These are phyloP conservation scores for Phaethornis superciliosus DNA, from an alignment of 2,113 vertebrate genomes.

Conservation along the genomic window DNA sequence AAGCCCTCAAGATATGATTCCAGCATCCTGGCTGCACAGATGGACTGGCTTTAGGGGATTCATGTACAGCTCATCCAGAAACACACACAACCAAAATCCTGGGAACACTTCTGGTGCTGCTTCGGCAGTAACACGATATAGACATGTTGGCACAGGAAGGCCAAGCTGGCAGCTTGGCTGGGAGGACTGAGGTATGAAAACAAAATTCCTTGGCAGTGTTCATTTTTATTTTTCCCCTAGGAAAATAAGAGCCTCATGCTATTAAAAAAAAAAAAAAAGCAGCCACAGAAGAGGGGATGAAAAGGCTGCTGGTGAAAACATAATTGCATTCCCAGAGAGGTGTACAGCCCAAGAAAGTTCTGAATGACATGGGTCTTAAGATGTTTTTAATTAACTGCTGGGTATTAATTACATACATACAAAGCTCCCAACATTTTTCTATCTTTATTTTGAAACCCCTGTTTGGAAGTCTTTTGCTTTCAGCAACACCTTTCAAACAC, in stretches of 20 bases:
- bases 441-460: neutral
- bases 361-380: neutral
- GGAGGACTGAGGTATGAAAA: neutral
- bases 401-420: neutral
- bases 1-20: neutral
- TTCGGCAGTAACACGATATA: neutral
- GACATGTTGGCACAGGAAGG: conserved; percentile 33
- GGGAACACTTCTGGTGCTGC: neutral
- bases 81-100: neutral
- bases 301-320: neutral
- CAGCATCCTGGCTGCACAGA: neutral
- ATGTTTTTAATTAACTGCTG: neutral
- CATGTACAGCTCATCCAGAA: neutral
- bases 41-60: neutral
- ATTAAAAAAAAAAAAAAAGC: neutral
- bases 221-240: neutral
- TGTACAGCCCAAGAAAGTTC: neutral
- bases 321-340: neutral
- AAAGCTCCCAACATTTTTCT: neutral
- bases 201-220: conserved; percentile 23
- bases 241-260: neutral
- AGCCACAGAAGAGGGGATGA: neutral
- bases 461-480: neutral
- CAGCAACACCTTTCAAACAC: neutral
- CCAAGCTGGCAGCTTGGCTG: neutral